Conservation (phyloP, 1,140 invertebrate species). For the Caenorhabditis remanei region DNA sequence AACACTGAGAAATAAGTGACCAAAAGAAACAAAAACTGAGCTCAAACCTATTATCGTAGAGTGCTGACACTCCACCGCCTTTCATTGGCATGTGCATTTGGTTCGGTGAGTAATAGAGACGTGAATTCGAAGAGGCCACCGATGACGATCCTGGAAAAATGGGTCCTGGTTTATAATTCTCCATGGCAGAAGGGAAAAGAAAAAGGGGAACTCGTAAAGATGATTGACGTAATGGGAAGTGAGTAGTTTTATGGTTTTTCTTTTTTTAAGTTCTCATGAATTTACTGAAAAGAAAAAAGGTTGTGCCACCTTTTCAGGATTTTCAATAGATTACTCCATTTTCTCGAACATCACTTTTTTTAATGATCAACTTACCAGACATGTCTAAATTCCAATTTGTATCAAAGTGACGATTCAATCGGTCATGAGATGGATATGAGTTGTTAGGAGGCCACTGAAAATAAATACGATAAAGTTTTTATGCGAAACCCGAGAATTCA, state of each 20-base stretch:
- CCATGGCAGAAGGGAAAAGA: background rate
- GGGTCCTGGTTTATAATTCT: background rate
- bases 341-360: too few relatives aligned
- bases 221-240: conserved; percentile 33
- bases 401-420: conserved; percentile 37
- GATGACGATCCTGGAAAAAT: conserved; percentile 48
- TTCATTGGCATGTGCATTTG: conserved; percentile 52
- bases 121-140: conserved; percentile 25
- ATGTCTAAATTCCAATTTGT: conserved; percentile 50
- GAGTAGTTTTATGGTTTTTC: background rate
- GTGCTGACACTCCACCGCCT: conserved; percentile 47
- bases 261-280: background rate
- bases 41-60: conserved; percentile 46
- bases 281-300: background rate
- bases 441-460: conserved; percentile 34
- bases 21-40: background rate
- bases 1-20: background rate
- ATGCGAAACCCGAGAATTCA: background rate
- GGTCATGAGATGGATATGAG: conserved; percentile 41
- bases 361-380: conserved; percentile 50
- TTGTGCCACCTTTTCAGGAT: too few relatives aligned
- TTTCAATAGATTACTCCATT: too few relatives aligned
- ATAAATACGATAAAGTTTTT: background rate
- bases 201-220: conserved; percentile 1
- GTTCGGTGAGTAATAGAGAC: conserved; percentile 45